Conservation (phyloP, 1,140 invertebrate species). For the Telenomus remus region DNA sequence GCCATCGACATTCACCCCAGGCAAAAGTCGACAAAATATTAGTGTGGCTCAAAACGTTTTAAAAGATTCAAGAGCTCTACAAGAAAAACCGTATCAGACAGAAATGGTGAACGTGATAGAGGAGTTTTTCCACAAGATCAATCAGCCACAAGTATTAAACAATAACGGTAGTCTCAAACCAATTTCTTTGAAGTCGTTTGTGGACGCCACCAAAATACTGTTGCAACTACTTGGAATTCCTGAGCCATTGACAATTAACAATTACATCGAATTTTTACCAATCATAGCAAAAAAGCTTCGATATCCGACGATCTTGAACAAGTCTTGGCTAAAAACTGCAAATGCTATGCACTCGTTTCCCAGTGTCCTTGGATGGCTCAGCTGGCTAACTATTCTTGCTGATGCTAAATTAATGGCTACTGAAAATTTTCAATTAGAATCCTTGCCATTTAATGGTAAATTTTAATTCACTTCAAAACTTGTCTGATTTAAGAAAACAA, state of each 20-base stretch:
- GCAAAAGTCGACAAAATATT: conserved; percentile 16
- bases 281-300: conserved; percentile 75
- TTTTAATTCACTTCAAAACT: neutral
- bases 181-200: conserved; percentile 68
- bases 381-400: conserved; percentile 75
- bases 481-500: neutral
- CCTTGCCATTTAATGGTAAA: conserved; percentile 24
- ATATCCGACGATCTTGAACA: conserved; percentile 77
- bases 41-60: conserved; percentile 11
- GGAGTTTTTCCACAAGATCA: conserved; percentile 58
- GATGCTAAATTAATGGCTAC: conserved; percentile 61
- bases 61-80: conserved; percentile 68
- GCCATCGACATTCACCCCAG: conserved; percentile 17
- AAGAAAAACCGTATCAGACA: conserved; percentile 66
- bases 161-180: conserved; percentile 66
- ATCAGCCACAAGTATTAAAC: conserved; percentile 61
- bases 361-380: conserved; percentile 76
- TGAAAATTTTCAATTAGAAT: conserved; percentile 2
- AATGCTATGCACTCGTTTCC: conserved; percentile 78
- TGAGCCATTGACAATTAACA: conserved; percentile 57
- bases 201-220: conserved; percentile 62
- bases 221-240: conserved; percentile 60
- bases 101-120: conserved; percentile 66
- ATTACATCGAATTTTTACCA: conserved; percentile 74
- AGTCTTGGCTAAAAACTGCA: conserved; percentile 79